A percentile compares a stretch with the other conserved stretches of the same genome.
Conservation (phyloP, 2,888 invertebrate species). For the Mellilla xanthometata region DNA sequence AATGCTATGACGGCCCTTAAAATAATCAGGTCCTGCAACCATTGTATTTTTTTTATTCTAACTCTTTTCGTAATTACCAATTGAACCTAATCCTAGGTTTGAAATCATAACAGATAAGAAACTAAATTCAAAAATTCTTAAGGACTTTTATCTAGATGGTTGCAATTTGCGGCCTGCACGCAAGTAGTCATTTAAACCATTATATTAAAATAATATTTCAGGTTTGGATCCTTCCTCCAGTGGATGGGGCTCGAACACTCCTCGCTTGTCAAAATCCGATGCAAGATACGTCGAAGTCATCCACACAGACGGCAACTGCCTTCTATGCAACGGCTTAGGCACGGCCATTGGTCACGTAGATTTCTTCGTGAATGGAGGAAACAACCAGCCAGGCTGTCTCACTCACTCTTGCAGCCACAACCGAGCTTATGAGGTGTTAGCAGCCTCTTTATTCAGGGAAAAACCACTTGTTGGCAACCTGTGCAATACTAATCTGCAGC, state of each 20-base stretch:
- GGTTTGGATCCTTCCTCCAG: slow-evolving; percentile 53
- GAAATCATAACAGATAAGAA: too few species aligned
- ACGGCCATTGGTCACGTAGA: slow-evolving; percentile 91
- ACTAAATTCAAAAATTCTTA: too few species aligned
- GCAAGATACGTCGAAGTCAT: slow-evolving; percentile 64
- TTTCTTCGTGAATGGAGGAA: slow-evolving; percentile 94
- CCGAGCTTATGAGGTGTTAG: slow-evolving; percentile 52
- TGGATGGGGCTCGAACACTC: slow-evolving; percentile 43
- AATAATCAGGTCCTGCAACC: too few species aligned
- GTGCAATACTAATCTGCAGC: slow-evolving; percentile 40
- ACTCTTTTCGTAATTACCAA: too few species aligned
- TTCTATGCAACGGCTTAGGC: slow-evolving; percentile 82
- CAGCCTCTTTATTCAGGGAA: slow-evolving; percentile 43
- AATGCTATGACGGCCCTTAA: too few species aligned
- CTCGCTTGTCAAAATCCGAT: slow-evolving; percentile 41
- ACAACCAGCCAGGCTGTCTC: slow-evolving; percentile 79
- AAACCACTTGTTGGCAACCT: slow-evolving; percentile 39
- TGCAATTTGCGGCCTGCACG: too few species aligned
- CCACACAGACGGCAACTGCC: slow-evolving; percentile 55
- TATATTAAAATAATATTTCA: slow-evolving; percentile 30
- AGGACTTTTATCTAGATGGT: too few species aligned
- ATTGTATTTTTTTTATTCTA: too few species aligned
- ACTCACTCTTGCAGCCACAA: slow-evolving; percentile 50
- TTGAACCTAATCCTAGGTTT: too few species aligned
- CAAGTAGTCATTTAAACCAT: too few species aligned